These are phyloP conservation scores for Xestia ashworthii DNA, from an alignment of 2,888 invertebrate species.

Conservation along the genomic window DNA sequence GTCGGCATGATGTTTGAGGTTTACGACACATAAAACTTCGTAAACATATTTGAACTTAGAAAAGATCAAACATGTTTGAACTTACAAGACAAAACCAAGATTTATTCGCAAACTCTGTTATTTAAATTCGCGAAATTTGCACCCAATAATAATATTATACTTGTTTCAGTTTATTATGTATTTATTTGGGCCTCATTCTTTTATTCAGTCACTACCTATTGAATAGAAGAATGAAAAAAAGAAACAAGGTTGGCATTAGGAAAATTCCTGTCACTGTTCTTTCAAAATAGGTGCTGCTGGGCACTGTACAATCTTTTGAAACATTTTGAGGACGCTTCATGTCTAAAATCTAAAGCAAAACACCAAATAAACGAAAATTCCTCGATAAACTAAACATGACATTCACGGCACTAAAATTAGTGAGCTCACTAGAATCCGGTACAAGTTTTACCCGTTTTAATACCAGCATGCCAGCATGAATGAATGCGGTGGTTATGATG, in stretches of 20 bases:
- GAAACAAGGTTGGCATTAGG: not conserved
- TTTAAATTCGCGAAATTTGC: not conserved
- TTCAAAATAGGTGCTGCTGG: not conserved
- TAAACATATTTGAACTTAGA: not conserved
- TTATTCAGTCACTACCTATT: not conserved
- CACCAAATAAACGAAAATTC: not conserved
- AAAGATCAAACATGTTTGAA: too few relatives aligned
- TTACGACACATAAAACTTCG: not conserved
- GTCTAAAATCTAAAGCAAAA: not conserved
- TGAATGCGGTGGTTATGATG: constrained; percentile 68
- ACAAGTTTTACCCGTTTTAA: constrained; percentile 67
- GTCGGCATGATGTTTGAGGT: too few relatives aligned
- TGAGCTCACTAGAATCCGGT: constrained; percentile 59
- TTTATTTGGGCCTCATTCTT: not conserved
- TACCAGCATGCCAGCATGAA: constrained; percentile 77
- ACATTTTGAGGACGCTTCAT: not conserved
- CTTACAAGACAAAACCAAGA: too few relatives aligned
- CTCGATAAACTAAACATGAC: constrained; percentile 44
- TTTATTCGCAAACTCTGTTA: not conserved
- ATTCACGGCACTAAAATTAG: constrained; percentile 47
- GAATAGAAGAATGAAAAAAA: not conserved
- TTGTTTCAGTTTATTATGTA: not conserved
- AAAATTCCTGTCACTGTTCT: not conserved
- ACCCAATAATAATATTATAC: not conserved
- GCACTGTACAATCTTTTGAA: not conserved